These are phyloP conservation scores for Notarius lentiginosus DNA, from an alignment of 2,113 vertebrate species.

Conservation along the genomic window DNA sequence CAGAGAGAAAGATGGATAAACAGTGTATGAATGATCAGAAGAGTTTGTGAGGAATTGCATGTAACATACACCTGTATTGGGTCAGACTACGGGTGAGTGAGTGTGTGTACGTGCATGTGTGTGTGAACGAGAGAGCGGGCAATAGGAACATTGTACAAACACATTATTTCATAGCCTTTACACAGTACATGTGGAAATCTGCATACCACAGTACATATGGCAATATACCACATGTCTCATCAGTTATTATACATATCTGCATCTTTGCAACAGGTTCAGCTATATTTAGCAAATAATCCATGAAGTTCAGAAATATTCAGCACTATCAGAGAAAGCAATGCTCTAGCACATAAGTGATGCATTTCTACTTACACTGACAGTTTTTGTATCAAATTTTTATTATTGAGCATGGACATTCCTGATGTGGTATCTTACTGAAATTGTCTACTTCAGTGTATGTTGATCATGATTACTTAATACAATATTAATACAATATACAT, in stretches of 20 bases:
- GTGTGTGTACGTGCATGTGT: neutral
- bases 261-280: conserved; percentile 65
- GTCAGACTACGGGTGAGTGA: neutral
- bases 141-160: conserved; percentile 57
- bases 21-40: conserved; percentile 56
- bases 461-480: conserved; percentile 39
- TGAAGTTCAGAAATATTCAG: conserved; percentile 60
- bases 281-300: conserved; percentile 51
- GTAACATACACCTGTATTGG: neutral
- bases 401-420: conserved; percentile 62
- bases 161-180: conserved; percentile 63
- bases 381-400: conserved; percentile 48
- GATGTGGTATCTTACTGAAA: conserved; percentile 64
- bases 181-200: conserved; percentile 59
- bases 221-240: conserved; percentile 58
- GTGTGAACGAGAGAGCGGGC: conserved; percentile 35
- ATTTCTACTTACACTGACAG: conserved; percentile 47
- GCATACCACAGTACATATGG: conserved; percentile 44
- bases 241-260: conserved; percentile 54
- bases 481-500: conserved; percentile 44
- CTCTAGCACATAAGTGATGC: conserved; percentile 53
- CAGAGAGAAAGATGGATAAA: conserved; percentile 41
- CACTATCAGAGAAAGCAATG: conserved; percentile 55
- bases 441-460: conserved; percentile 67
- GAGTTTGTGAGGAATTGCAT: conserved; percentile 34